These are phyloP conservation scores for Zootoca vivipara DNA, from an alignment of 2,113 vertebrate genomes.

Conservation along the genomic window DNA sequence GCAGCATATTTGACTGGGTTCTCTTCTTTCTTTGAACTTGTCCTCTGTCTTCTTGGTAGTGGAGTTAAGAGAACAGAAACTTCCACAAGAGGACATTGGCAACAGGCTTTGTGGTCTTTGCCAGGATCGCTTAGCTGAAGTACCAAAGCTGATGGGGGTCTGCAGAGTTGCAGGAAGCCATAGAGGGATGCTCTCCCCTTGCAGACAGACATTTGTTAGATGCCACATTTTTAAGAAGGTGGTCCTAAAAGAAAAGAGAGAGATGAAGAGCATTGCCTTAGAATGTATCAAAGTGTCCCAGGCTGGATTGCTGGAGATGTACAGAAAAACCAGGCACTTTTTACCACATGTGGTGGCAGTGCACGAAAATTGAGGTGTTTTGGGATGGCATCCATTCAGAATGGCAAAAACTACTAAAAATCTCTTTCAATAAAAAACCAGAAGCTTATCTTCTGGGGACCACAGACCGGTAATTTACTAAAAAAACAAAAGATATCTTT, in stretches of 20 bases:
- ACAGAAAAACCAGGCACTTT: too few species aligned
- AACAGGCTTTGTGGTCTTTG: not conserved
- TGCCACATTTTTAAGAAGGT: slow-evolving; percentile 82
- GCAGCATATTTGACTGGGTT: slow-evolving; percentile 56
- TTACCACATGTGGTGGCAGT: too few species aligned
- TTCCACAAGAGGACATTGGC: not conserved
- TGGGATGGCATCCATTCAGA: too few species aligned
- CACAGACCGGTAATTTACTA: too few species aligned
- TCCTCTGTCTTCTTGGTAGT: slow-evolving; percentile 16
- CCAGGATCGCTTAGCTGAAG: slow-evolving; percentile 75
- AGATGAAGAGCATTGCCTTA: not conserved
- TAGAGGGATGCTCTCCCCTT: slow-evolving; percentile 70
- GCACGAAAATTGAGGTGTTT: too few species aligned
- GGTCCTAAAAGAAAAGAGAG: slow-evolving; percentile 73
- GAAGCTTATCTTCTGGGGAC: too few species aligned
- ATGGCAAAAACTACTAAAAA: too few species aligned
- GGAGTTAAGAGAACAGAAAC: not conserved
- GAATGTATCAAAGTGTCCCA: too few species aligned
- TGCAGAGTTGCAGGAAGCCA: slow-evolving; percentile 75
- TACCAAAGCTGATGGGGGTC: slow-evolving; percentile 86
- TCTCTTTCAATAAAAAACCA: too few species aligned
- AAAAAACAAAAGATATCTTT: too few species aligned
- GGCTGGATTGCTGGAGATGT: too few species aligned
- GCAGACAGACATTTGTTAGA: slow-evolving; percentile 83
- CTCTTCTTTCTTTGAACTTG: not conserved